Percentiles rank a stretch among this genome's conserved stretches.
phyloP scores from a whole-genome alignment of 2,888 invertebrate genomes.

The Thecocarcelia acutangulata region DNA sequence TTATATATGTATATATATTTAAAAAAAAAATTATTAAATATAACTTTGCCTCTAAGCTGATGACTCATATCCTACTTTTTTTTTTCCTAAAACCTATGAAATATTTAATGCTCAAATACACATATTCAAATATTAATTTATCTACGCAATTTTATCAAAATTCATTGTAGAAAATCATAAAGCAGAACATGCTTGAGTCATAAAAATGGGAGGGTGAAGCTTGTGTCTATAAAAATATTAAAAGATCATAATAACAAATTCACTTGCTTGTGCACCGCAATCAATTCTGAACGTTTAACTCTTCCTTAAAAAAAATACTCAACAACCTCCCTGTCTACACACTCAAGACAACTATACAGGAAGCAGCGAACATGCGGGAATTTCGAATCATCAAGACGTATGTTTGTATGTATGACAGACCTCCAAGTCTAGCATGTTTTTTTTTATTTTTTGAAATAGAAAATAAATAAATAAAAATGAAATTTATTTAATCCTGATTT shows the following conservation, averaged over 20 bases:
- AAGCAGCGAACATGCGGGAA: not conserved
- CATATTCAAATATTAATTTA: not conserved
- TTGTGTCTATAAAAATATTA: constrained; percentile 70
- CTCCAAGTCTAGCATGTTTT: constrained; percentile 33
- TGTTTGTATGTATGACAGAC: not conserved
- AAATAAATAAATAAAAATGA: constrained; percentile 29
- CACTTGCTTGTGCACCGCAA: constrained; percentile 13
- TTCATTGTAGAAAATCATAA: constrained; percentile 49
- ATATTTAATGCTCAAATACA: not conserved
- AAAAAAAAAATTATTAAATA: too few species aligned
- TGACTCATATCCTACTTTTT: too few species aligned
- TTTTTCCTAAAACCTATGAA: too few species aligned
- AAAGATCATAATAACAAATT: constrained; percentile 68
- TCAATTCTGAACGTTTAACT: constrained; percentile 35
- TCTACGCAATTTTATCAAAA: not conserved
- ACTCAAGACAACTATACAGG: too few species aligned
- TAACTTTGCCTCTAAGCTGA: too few species aligned
- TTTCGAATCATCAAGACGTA: constrained; percentile 13
- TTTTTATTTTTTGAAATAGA: constrained; percentile 16
- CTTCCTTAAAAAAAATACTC: constrained; percentile 22
- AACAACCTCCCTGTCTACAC: constrained; percentile 9
- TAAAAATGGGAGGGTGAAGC: not conserved
- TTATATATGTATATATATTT: too few species aligned
- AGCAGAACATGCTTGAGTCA: constrained; percentile 46
- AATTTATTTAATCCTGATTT: constrained; percentile 67